phyloP scores from a whole-genome alignment of 2,888 invertebrate species.

The Leucoma salicis region DNA sequence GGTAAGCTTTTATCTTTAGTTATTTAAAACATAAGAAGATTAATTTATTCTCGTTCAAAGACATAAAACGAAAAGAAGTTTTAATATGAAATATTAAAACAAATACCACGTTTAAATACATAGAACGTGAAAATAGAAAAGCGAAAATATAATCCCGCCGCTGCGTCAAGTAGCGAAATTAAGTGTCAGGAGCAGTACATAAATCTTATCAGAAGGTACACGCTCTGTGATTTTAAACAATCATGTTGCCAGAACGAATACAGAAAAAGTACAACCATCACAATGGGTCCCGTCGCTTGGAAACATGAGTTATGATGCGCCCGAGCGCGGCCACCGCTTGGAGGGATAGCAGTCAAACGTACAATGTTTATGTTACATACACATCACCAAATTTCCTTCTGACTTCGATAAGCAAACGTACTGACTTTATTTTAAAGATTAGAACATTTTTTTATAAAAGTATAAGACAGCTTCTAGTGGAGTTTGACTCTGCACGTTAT shows the following conservation, averaged over 20 bases:
- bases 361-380: too few relatives aligned
- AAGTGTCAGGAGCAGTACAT: slow-evolving; percentile 72
- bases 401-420: too few relatives aligned
- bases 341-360: too few relatives aligned
- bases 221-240: slow-evolving; percentile 71
- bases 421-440: too few relatives aligned
- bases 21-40: too few relatives aligned
- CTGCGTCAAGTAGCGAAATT: slow-evolving; percentile 62
- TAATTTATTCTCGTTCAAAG: too few relatives aligned
- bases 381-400: too few relatives aligned
- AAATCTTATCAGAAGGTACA: slow-evolving; percentile 68
- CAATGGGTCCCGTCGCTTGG: slow-evolving; percentile 55
- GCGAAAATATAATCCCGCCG: slow-evolving; percentile 27
- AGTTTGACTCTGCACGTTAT: too few relatives aligned
- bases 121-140: slow-evolving; percentile 29
- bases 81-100: slow-evolving; percentile 6
- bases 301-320: slow-evolving; percentile 56
- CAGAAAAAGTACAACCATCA: slow-evolving; percentile 51
- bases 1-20: too few relatives aligned
- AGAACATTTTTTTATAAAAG: too few relatives aligned
- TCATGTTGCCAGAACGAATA: slow-evolving; percentile 51
- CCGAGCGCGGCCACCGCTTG: slow-evolving; percentile 34
- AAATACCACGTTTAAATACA: slow-evolving; percentile 25
- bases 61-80: too few relatives aligned
- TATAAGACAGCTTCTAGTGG: too few relatives aligned